Conservation (phyloP, 2,113 vertebrate genomes). For the Pimephales promelas region DNA sequence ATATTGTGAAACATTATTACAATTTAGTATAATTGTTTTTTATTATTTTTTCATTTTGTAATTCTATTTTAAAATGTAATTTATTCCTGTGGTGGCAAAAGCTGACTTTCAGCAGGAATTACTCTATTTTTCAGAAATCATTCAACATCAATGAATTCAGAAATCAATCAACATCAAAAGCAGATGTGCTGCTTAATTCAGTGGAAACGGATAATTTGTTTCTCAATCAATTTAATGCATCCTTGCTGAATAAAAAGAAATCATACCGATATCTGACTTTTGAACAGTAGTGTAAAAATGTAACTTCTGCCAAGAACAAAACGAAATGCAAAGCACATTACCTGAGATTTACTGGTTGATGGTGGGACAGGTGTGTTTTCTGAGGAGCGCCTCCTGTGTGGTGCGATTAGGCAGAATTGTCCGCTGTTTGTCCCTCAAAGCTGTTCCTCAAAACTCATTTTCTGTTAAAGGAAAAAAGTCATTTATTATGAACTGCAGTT, state of each 20-base stretch:
- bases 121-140: neutral
- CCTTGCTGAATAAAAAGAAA: neutral
- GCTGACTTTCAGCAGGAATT: neutral
- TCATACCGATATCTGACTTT: neutral
- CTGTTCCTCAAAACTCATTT: conserved; percentile 80
- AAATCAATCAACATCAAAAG: neutral
- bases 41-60: neutral
- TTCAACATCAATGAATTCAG: neutral
- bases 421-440: conserved; percentile 73
- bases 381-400: conserved; percentile 62
- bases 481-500: conserved; percentile 19
- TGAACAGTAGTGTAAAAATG: neutral
- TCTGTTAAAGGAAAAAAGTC: conserved; percentile 69
- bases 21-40: neutral
- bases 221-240: neutral
- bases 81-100: neutral
- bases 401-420: conserved; percentile 63
- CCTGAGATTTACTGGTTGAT: conserved; percentile 63
- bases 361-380: conserved; percentile 50
- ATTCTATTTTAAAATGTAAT: neutral
- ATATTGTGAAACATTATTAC: neutral
- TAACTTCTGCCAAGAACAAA: neutral
- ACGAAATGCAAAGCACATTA: neutral
- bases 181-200: neutral
- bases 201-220: neutral